Conservation (phyloP, 2,113 vertebrate genomes). For the Cygnus buccinator region DNA sequence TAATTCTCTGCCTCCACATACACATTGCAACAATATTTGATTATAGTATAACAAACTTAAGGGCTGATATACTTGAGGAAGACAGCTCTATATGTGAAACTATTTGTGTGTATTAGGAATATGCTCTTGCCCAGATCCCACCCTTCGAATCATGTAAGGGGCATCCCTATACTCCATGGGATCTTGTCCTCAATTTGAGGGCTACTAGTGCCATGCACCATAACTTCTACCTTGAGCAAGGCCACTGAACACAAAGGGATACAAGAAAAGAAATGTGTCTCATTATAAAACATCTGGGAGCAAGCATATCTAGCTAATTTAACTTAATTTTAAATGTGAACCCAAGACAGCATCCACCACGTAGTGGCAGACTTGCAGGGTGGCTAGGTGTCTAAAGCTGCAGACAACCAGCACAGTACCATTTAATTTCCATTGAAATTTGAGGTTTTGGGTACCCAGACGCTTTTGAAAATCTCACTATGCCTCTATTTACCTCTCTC, state of each 20-base stretch:
- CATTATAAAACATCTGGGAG: not conserved
- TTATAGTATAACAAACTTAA: not conserved
- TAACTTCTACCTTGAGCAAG: not conserved
- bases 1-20: not conserved
- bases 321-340: not conserved
- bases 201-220: not conserved
- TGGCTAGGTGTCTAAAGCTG: not conserved
- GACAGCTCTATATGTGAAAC: not conserved
- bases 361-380: not conserved
- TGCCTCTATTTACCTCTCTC: not conserved
- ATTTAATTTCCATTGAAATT: not conserved
- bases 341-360: not conserved
- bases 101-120: not conserved
- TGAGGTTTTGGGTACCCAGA: not conserved
- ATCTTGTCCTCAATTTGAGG: not conserved
- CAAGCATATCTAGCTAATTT: not conserved
- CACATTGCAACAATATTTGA: not conserved
- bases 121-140: not conserved
- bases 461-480: not conserved
- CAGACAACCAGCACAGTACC: not conserved
- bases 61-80: not conserved
- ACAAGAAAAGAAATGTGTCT: not conserved
- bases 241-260: not conserved
- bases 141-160: not conserved
- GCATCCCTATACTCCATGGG: not conserved